Base-by-base conservation (phyloP, 2,113 vertebrate genomes). In the Embiotoca jacksoni region DNA sequence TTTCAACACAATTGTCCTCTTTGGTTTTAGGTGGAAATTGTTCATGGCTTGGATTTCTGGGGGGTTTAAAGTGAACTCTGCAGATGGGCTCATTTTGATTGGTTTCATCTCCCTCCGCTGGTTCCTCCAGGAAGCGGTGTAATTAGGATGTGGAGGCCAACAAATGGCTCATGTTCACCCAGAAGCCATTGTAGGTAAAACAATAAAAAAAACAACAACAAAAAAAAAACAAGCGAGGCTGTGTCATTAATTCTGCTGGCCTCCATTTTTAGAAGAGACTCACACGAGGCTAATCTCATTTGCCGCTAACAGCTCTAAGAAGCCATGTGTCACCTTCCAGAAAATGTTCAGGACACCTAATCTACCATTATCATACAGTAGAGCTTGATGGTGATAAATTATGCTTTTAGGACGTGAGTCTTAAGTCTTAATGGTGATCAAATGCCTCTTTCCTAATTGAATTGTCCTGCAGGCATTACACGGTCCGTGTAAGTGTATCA, bases 361-460 rank as follows among this genome's bases (percentile, higher is more conserved):
- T 90, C 79, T 75, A 72, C 54, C 59, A 55, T 66, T 78, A 86
- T 78, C 82, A 79, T 84, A 87, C 80, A 79, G 64, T 78, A 72
- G 87, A 78, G 82, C 68, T 62, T 91, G 83, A 92, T 94, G 79
- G 83, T 91, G 92, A 94, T 92, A 84, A 84, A 94, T 92, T 14
- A 82, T 32, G 62, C 86, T 88, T 90, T 92, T 87, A 91, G 82
- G 70, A 59, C 2, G 68, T 35, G 75, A 86, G 73, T 86, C 76
- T 70, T 71, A 63, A 74, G 81, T 80, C 83, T 75, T 91, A 88
- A 87, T 85, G 77, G 76, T 91, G 89, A 93, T 94, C 87, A 91
- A 93, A 88, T 87, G 85, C 75, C 75, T 75, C 72, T 85, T 78
- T 66, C 61, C 79, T 92, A 94, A 94, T 94, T 92, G 84, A 92